phyloP scores from a whole-genome alignment of 1,140 invertebrate genomes.

The Drosophila pruinosa region DNA sequence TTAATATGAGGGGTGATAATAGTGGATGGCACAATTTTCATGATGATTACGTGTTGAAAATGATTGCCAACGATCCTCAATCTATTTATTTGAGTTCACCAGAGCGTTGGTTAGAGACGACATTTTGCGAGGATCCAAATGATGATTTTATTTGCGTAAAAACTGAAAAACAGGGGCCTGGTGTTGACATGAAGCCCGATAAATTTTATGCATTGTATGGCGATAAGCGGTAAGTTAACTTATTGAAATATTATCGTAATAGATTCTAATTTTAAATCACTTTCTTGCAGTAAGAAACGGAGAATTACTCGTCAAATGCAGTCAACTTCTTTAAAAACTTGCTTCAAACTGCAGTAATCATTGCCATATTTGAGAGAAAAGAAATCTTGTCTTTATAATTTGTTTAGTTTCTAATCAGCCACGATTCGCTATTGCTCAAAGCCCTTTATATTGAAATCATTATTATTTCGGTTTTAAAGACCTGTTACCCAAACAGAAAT shows the following conservation, averaged over 20 bases:
- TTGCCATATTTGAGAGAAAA: neutral
- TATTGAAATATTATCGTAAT: neutral
- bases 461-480: neutral
- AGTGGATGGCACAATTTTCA: constrained; percentile 35
- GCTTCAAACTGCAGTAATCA: constrained; percentile 23
- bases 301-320: constrained; percentile 7
- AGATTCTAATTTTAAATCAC: neutral
- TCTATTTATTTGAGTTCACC: constrained; percentile 22
- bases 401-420: neutral
- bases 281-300: constrained; percentile 34
- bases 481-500: too few species aligned
- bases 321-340: constrained; percentile 33
- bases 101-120: constrained; percentile 14
- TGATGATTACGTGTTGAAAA: constrained; percentile 38
- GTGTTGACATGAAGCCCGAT: constrained; percentile 36
- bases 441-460: neutral
- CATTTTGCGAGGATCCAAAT: neutral
- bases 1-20: constrained; percentile 11
- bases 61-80: constrained; percentile 34
- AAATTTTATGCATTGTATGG: constrained; percentile 55
- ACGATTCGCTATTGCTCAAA: neutral
- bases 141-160: constrained; percentile 11
- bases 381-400: neutral
- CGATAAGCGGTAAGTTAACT: constrained; percentile 34
- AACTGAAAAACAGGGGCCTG: constrained; percentile 40